Evolutionary conservation across 2,888 invertebrate genomes (phyloP).

Genomic region (Drosophila parthenogenetica): DNA sequence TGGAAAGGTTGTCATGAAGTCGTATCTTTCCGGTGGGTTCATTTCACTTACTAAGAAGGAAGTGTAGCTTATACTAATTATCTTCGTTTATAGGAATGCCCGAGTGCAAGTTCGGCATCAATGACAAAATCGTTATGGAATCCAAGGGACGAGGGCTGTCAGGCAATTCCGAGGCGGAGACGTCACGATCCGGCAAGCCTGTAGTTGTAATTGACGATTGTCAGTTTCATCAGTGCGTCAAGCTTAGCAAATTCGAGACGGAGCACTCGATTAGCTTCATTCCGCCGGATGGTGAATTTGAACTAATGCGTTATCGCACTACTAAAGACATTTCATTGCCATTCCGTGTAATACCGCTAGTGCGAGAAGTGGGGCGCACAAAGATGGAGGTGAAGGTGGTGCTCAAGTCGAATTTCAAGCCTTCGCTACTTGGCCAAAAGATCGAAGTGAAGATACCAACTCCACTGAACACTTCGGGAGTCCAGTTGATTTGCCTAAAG

Average conservation of each 20-base stretch:
- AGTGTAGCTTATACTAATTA: background rate
- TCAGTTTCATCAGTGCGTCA: constrained; percentile 99
- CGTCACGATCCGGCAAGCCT: constrained; percentile 96
- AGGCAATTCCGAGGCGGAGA: constrained; percentile 90
- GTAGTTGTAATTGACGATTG: constrained; percentile 99
- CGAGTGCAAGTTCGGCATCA: constrained; percentile 99
- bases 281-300: constrained; percentile 99
- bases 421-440: constrained; percentile 98
- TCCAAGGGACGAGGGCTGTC: constrained; percentile 92
- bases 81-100: constrained; percentile 92
- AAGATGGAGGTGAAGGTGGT: constrained; percentile 99
- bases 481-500: constrained; percentile 99
- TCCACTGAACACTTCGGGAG: constrained; percentile 99
- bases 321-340: constrained; percentile 99
- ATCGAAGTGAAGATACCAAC: constrained; percentile 99
- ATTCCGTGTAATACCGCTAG: constrained; percentile 99
- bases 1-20: constrained; percentile 99
- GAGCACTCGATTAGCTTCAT: constrained; percentile 99
- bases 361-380: constrained; percentile 98
- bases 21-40: constrained; percentile 91
- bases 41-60: background rate
- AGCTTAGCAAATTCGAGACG: constrained; percentile 99
- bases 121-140: constrained; percentile 99
- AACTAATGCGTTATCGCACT: constrained; percentile 99
- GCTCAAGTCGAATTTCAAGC: constrained; percentile 99